Evolutionary conservation across 1,140 invertebrate genomes (phyloP), one percentile per base, ranked within the genome.

Genomic region (Apis mellifera): DNA sequence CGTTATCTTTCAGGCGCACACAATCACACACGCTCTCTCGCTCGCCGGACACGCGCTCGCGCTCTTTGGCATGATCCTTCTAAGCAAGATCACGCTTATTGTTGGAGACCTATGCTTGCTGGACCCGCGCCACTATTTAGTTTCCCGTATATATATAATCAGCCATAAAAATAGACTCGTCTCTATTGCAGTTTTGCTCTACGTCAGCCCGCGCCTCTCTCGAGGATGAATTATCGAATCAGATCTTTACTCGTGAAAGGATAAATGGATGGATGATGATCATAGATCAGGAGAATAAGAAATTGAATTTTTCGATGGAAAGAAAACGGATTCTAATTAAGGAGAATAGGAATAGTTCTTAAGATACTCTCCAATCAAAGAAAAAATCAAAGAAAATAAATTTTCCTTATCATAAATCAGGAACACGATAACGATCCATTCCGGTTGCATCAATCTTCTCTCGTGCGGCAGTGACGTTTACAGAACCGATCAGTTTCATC

Each of bases 121-220:
- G 80, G 86, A 85, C 73, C 77, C 62, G 72, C 80, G 88, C 83
- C 83, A 88, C 62, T 83, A 66, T 78, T 87, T 73, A 86, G 59
- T 90, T 84, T 83, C 54, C 78, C 73, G 77, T 89, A 91, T 87
- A 87, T 87, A 87, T 86, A 89, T 81, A 81, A 81, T 91, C 87
- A 87, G 85, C 88, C 90, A 92, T 91, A 92, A 92, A 92, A 92
- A 92, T 92, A 92, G 91, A 91, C 82, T 78, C 85, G 72, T 84
- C 85, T 91, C 84, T 90, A 86, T 89, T 84, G 89, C 84, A 78
- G 71, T 90, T 26, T 89, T 84, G 79, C 65, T 75, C 65, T 75
- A 85, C 82, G 78, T 84, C 85, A 88, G 82, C 65, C 85, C 77
- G 64, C 76, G 77, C 73, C 59, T 55, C 73, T 78, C 32, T 59